These are phyloP conservation scores for Machimus rusticus DNA, from an alignment of 2,888 invertebrate genomes.

Conservation along the genomic window DNA sequence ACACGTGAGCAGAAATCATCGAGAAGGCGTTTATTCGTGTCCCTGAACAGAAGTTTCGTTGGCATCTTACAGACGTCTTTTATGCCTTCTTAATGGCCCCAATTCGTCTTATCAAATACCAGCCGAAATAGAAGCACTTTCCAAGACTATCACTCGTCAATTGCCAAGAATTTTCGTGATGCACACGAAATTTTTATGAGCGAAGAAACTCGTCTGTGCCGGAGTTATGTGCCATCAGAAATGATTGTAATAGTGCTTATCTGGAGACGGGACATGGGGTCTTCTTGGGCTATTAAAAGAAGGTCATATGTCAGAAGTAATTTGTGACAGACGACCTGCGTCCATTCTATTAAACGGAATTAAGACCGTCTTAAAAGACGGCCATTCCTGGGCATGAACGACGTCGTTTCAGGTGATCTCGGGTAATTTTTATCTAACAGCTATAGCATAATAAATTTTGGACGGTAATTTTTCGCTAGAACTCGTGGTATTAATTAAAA, in stretches of 20 bases:
- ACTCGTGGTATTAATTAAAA: background rate
- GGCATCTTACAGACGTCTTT: background rate
- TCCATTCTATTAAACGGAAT: background rate
- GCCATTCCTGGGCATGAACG: background rate
- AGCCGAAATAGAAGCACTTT: background rate
- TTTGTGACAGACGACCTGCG: background rate
- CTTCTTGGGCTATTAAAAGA: background rate
- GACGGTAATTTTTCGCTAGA: background rate
- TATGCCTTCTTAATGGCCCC: background rate
- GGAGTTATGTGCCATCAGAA: background rate
- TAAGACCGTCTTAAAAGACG: background rate
- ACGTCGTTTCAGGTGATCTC: slow-evolving; percentile 1
- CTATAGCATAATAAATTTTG: background rate
- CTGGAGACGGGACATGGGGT: background rate
- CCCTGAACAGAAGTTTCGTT: background rate
- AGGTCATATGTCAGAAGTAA: background rate
- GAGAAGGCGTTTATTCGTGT: background rate
- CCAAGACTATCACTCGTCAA: background rate
- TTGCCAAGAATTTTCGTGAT: background rate
- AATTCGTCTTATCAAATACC: background rate
- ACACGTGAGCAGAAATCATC: background rate
- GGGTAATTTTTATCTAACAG: background rate
- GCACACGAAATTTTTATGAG: background rate
- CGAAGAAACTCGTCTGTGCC: background rate
- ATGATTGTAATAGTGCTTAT: background rate